Percentiles rank a stretch among this genome's conserved stretches.
These are phyloP conservation scores for Mormyrops boulengeri DNA, from an alignment of 2,797 vertebrate genomes.

Conservation along the genomic window DNA sequence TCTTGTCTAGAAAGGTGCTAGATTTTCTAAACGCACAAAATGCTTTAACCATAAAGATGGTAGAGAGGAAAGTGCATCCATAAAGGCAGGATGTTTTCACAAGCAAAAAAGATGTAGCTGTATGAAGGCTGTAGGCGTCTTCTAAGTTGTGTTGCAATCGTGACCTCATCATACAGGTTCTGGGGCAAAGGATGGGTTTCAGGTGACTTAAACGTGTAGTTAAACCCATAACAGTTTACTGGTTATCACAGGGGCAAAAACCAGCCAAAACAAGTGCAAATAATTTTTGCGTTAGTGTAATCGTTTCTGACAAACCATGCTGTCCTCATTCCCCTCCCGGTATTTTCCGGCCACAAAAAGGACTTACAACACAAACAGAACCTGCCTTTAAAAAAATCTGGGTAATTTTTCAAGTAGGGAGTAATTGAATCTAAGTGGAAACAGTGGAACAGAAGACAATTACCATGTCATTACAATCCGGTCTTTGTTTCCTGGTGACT, in stretches of 20 bases:
- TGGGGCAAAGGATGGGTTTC: conserved; percentile 26
- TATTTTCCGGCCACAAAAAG: conserved; percentile 36
- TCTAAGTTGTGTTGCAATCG: neutral
- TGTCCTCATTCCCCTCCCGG: neutral
- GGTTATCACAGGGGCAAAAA: neutral
- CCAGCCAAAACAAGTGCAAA: neutral
- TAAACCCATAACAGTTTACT: conserved; percentile 17
- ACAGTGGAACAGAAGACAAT: conserved; percentile 19
- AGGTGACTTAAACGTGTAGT: conserved; percentile 12
- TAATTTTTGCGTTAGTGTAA: neutral
- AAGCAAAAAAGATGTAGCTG: neutral
- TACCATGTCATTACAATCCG: conserved; percentile 20
- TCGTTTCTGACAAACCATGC: conserved; percentile 6
- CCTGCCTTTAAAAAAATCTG: conserved; percentile 10
- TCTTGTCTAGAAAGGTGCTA: neutral
- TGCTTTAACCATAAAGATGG: neutral
- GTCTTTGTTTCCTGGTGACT: conserved; percentile 4
- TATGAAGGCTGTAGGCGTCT: neutral
- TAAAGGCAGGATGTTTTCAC: neutral
- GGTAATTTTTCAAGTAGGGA: conserved; percentile 11
- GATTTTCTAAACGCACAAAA: neutral
- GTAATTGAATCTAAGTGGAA: conserved; percentile 28
- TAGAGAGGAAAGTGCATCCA: neutral
- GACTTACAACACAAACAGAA: conserved; percentile 21
- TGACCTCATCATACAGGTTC: conserved; percentile 31